Evolutionary conservation across 23 tunicate species (phyloP), one percentile per base, ranked within the genome.

Genomic region (Phallusia fumigata): DNA sequence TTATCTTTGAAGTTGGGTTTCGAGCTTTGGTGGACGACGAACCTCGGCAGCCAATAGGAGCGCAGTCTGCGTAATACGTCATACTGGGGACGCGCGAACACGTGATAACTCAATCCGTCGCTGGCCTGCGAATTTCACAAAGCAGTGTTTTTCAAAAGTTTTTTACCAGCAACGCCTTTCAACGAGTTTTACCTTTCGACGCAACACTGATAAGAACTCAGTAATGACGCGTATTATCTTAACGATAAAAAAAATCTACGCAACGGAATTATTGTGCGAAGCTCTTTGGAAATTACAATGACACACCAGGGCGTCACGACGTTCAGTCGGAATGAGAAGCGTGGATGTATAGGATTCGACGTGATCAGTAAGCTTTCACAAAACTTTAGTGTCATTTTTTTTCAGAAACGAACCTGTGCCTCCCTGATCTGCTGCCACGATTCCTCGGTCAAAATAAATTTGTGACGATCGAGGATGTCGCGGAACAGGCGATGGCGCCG

Each of bases 21-120:
- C 18, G 89, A 64, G 47, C 84, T 88, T 75, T 83, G 80, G 65
- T 92, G 97, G 33, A 92, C 84, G 44, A 92, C 85, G 69, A 76
- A 92, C 80, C 97, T 73, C 33, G 97, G 97, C 22, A 92, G 69
- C 97, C 97, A 92, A 76, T 92, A 92, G 65, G 98, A 88, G 18
- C 98, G 90, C 83, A 93, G 87, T 64, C 98, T 72, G 28, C 98
- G 90, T 72, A 93, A 81, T 76, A 89, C 97, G 82, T 92, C 97
- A 84, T 92, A 92, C 47, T 92, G 97, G 36, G 91, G 76, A 2
- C 91, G 87, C 18, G 78, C 77, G 65, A 92, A 92, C 45, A 92
- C 97, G 77, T 84, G 97, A 32, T 86, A 88, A 35, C 85, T 73
- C 53, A 92, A 76, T 34, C 97, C 97, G 13, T 34, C 78, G 40